These are phyloP conservation scores for Cacoxenus indagator DNA, from an alignment of 2,888 invertebrate genomes.

Conservation along the genomic window DNA sequence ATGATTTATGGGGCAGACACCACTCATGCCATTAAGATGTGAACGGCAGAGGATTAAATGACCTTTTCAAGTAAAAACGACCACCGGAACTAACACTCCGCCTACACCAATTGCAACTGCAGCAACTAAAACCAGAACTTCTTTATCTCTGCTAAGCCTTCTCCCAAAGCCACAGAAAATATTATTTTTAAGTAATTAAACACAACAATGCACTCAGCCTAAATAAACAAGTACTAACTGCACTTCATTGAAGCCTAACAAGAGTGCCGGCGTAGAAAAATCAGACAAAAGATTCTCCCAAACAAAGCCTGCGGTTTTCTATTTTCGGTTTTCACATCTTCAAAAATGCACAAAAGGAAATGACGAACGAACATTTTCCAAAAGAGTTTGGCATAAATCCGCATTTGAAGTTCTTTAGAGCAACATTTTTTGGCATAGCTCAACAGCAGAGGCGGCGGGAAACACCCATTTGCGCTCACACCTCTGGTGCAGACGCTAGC, in stretches of 20 bases:
- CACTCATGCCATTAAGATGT: too few relatives aligned
- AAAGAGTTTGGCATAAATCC: background rate
- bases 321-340: background rate
- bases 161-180: background rate
- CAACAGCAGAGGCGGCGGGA: background rate
- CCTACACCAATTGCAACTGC: background rate
- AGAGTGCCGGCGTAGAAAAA: background rate
- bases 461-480: conserved; percentile 10
- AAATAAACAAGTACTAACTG: background rate
- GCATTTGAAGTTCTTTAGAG: background rate
- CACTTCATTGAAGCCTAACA: background rate
- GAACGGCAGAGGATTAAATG: too few relatives aligned
- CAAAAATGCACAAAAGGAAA: background rate
- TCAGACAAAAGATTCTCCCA: background rate
- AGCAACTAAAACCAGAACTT: background rate
- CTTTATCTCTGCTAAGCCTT: background rate
- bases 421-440: background rate
- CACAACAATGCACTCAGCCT: conserved; percentile 14
- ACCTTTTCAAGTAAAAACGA: background rate
- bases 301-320: background rate
- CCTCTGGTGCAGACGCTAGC: too few relatives aligned
- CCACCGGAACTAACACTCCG: background rate
- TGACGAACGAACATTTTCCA: background rate
- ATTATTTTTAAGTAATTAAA: conserved; percentile 17
- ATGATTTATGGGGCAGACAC: too few relatives aligned